phyloP scores from a whole-genome alignment of 2,888 invertebrate species.

The Pollenia angustigena region DNA sequence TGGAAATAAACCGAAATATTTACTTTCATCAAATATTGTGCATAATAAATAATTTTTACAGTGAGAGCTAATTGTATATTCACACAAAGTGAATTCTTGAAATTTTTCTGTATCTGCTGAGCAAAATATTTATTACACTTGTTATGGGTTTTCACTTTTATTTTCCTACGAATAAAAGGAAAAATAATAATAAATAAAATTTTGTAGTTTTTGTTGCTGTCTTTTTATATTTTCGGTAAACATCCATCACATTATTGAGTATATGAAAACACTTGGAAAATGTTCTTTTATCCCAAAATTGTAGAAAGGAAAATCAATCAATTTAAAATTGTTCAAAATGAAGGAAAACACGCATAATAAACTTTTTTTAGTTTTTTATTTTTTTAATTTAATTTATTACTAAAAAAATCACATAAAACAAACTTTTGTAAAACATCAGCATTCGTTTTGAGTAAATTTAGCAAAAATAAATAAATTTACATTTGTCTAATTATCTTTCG shows the following conservation, averaged over 20 bases:
- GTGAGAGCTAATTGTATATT: too few relatives aligned
- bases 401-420: background rate
- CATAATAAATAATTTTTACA: too few relatives aligned
- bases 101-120: conserved; percentile 16
- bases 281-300: conserved; percentile 20
- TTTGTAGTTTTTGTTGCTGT: conserved; percentile 22
- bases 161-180: conserved; percentile 9
- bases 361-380: conserved; percentile 56
- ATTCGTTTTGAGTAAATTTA: conserved; percentile 22
- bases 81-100: background rate
- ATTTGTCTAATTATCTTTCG: conserved; percentile 52
- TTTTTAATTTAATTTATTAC: conserved; percentile 55
- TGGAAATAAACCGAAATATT: too few relatives aligned
- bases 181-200: conserved; percentile 7
- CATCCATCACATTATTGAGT: conserved; percentile 60
- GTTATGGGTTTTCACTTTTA: background rate
- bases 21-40: too few relatives aligned
- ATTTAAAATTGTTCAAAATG: conserved; percentile 50
- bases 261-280: conserved; percentile 41
- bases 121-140: background rate
- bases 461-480: conserved; percentile 53
- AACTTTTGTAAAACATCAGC: background rate
- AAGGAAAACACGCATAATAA: conserved; percentile 27
- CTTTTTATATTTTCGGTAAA: conserved; percentile 5
- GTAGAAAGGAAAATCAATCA: conserved; percentile 62